Percentiles rank a stretch among this genome's conserved stretches.
Conservation (phyloP, 2,888 invertebrate species). For the Drosophila ezoana region DNA sequence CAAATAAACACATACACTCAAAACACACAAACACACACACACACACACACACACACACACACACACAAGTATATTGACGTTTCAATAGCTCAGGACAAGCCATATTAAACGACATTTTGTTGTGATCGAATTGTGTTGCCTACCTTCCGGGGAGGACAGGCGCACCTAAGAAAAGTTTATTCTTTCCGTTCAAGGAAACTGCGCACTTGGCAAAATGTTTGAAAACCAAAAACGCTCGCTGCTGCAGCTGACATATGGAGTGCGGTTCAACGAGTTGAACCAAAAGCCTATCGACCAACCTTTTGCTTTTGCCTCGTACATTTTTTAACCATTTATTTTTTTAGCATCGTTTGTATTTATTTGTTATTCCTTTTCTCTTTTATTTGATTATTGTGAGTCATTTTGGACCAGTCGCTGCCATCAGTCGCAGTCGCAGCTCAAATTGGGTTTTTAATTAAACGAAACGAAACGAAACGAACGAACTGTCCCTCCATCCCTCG, state of each 20-base stretch:
- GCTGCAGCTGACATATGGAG: conserved; percentile 40
- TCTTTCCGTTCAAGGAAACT: conserved; percentile 45
- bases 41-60: conserved; percentile 5
- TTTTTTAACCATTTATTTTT: conserved; percentile 27
- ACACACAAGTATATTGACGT: conserved; percentile 8
- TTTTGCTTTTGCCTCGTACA: neutral
- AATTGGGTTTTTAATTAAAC: conserved; percentile 77
- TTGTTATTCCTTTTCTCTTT: conserved; percentile 9
- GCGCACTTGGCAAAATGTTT: conserved; percentile 52
- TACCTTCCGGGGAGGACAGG: conserved; percentile 43
- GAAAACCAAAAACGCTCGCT: conserved; percentile 26
- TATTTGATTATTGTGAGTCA: conserved; percentile 39
- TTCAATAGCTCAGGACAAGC: conserved; percentile 55
- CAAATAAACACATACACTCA: neutral
- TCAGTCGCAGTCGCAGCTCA: conserved; percentile 55
- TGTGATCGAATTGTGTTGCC: conserved; percentile 66
- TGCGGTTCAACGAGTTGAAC: conserved; percentile 13
- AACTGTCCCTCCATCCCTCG: conserved; percentile 24
- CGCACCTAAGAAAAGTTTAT: conserved; percentile 39
- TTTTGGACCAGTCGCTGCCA: conserved; percentile 33
- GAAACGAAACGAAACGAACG: conserved; percentile 48
- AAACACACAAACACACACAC: conserved; percentile 9
- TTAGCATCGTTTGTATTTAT: conserved; percentile 19
- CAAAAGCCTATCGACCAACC: neutral
- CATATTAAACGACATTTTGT: conserved; percentile 79